These are phyloP conservation scores for Epinotia bilunana DNA, from an alignment of 2,888 invertebrate genomes.

Conservation along the genomic window DNA sequence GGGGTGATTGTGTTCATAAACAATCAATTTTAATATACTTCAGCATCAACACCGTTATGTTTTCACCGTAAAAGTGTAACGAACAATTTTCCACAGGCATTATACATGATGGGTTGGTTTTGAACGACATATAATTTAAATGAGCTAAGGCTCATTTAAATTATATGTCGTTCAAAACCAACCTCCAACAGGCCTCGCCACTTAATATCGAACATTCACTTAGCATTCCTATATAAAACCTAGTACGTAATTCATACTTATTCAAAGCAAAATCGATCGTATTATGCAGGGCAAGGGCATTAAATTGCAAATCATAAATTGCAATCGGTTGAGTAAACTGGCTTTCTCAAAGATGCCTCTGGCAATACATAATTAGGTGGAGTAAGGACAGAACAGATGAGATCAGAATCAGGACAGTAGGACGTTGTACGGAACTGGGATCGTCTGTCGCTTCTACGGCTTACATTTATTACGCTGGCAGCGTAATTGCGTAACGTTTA, in stretches of 20 bases:
- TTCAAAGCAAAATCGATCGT: constrained; percentile 29
- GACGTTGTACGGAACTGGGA: constrained; percentile 28
- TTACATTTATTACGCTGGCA: too few relatives aligned
- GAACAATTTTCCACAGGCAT: not conserved
- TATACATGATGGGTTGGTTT: not conserved
- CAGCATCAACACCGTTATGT: too few relatives aligned
- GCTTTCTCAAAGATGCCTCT: constrained; percentile 32
- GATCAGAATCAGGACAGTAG: constrained; percentile 30
- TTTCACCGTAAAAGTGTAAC: not conserved
- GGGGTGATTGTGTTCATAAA: too few relatives aligned
- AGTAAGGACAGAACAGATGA: constrained; percentile 30
- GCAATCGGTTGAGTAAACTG: constrained; percentile 17
- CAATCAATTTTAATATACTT: not conserved
- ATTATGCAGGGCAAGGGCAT: constrained; percentile 28
- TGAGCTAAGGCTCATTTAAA: too few relatives aligned
- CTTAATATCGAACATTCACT: constrained; percentile 34
- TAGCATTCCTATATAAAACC: constrained; percentile 24
- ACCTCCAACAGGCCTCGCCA: too few relatives aligned
- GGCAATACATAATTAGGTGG: constrained; percentile 26
- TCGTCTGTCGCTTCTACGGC: too few relatives aligned
- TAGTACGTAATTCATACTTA: constrained; percentile 22
- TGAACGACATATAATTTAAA: constrained; percentile 17
- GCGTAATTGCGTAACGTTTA: too few relatives aligned
- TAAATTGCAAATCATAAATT: constrained; percentile 26
- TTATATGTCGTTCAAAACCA: too few relatives aligned